Percentiles rank a stretch among this genome's conserved stretches.
These are phyloP conservation scores for Phylloscopus trochiloides DNA, from an alignment of 2,113 vertebrate species.

Conservation along the genomic window DNA sequence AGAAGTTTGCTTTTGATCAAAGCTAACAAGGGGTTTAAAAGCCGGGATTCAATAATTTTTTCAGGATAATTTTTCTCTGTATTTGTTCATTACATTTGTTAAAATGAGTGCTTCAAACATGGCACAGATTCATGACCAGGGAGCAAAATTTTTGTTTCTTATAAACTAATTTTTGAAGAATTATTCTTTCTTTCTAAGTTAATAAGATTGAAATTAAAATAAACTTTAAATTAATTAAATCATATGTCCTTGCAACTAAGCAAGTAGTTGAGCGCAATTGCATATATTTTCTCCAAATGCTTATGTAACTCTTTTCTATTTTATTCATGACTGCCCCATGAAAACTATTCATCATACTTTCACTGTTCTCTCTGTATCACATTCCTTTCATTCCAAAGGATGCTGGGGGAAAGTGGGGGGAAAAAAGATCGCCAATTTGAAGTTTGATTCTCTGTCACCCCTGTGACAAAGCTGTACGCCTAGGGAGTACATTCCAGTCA, in stretches of 20 bases:
- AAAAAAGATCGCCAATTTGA: neutral
- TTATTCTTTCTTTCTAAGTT: neutral
- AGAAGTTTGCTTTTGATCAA: neutral
- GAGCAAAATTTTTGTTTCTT: neutral
- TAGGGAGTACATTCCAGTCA: neutral
- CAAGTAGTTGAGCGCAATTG: neutral
- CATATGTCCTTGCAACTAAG: neutral
- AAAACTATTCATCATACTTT: neutral
- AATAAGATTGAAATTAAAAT: neutral
- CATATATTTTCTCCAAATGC: neutral
- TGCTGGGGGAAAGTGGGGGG: neutral
- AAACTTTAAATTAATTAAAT: neutral
- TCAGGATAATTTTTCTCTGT: neutral
- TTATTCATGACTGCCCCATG: neutral
- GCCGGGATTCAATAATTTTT: neutral
- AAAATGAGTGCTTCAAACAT: neutral
- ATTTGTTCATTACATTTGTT: neutral
- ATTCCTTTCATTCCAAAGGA: neutral
- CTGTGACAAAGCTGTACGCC: neutral
- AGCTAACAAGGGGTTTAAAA: neutral
- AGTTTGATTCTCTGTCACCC: slow-evolving; percentile 11
- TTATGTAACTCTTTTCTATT: neutral
- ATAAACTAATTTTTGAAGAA: neutral
- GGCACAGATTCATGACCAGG: neutral
- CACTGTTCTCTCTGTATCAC: neutral